These are phyloP conservation scores for Apostichopus parvimensis DNA, from an alignment of 35 echinoderm and acorn worm species.

Conservation along the genomic window DNA sequence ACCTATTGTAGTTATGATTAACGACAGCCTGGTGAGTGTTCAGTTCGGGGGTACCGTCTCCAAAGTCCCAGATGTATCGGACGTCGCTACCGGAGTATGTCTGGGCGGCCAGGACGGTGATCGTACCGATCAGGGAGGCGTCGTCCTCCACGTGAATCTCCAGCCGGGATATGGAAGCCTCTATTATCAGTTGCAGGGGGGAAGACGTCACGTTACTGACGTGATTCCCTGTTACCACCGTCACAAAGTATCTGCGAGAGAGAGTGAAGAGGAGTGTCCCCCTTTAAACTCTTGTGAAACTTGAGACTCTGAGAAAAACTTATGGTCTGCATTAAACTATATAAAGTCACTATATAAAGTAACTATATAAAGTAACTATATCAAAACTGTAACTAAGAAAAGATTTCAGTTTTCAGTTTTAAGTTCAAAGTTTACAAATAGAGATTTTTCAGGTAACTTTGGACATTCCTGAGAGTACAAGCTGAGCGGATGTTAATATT, in stretches of 20 bases:
- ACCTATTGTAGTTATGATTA: constrained; percentile 77
- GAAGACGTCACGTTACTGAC: constrained; percentile 72
- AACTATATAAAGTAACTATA: too few species aligned
- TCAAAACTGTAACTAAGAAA: too few species aligned
- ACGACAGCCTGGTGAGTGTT: constrained; percentile 2
- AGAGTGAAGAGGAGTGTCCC: too few species aligned
- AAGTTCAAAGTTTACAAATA: too few species aligned
- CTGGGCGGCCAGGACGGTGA: constrained; percentile 30
- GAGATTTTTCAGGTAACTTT: too few species aligned
- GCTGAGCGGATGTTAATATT: too few species aligned
- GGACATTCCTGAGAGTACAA: too few species aligned
- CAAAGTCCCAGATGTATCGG: constrained; percentile 80
- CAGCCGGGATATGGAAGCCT: constrained; percentile 48
- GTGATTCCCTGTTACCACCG: constrained; percentile 71
- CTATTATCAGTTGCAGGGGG: constrained; percentile 64
- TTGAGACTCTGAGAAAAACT: constrained; percentile 25
- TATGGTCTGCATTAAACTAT: too few species aligned
- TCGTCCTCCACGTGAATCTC: constrained; percentile 11
- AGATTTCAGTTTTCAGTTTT: too few species aligned
- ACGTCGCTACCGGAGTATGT: constrained; percentile 71
- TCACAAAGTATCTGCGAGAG: constrained; percentile 65
- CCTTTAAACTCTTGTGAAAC: constrained; percentile 54
- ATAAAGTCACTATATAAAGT: too few species aligned
- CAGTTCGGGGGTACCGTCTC: constrained; percentile 53
- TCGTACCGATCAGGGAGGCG: constrained; percentile 50